These are phyloP conservation scores for Netelia virgata DNA, from an alignment of 2,888 invertebrate genomes.

Conservation along the genomic window DNA sequence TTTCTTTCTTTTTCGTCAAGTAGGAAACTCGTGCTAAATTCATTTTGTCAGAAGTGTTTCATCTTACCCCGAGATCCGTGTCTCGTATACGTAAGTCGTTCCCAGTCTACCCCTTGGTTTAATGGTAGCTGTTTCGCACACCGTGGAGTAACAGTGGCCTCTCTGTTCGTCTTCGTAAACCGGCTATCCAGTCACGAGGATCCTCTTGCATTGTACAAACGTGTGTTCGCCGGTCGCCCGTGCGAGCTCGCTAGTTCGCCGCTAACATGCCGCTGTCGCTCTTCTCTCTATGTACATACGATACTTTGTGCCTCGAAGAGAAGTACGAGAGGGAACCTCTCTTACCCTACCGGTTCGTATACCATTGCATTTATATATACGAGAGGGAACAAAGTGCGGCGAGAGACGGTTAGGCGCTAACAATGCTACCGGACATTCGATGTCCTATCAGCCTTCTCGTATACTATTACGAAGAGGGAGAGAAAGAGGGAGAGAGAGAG, in stretches of 20 bases:
- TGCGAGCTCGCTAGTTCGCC: constrained; percentile 35
- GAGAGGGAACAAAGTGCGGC: constrained; percentile 77
- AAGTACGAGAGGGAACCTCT: constrained; percentile 11
- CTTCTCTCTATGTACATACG: constrained; percentile 26
- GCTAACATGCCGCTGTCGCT: constrained; percentile 62
- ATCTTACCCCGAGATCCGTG: constrained; percentile 1
- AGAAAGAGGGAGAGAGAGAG: background rate
- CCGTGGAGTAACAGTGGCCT: constrained; percentile 48
- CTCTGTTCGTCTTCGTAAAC: constrained; percentile 57
- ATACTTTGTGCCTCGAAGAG: constrained; percentile 10
- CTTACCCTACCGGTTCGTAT: constrained; percentile 27
- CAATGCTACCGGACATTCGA: constrained; percentile 72
- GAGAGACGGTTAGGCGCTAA: constrained; percentile 73
- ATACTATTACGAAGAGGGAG: constrained; percentile 10
- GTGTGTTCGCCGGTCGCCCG: constrained; percentile 47
- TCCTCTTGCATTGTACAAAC: constrained; percentile 64
- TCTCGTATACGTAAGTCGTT: constrained; percentile 16
- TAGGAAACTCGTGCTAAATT: background rate
- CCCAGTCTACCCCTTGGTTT: constrained; percentile 4
- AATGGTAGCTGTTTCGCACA: constrained; percentile 43
- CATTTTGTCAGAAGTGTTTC: constrained; percentile 2
- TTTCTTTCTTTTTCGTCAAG: no score
- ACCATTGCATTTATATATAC: constrained; percentile 73
- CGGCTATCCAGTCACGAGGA: constrained; percentile 70
- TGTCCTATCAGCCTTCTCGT: constrained; percentile 60